A percentile compares a stretch with the other conserved stretches of the same genome.
These are phyloP conservation scores for Crypturellus undulatus DNA, from an alignment of 2,113 vertebrate species.

Conservation along the genomic window DNA sequence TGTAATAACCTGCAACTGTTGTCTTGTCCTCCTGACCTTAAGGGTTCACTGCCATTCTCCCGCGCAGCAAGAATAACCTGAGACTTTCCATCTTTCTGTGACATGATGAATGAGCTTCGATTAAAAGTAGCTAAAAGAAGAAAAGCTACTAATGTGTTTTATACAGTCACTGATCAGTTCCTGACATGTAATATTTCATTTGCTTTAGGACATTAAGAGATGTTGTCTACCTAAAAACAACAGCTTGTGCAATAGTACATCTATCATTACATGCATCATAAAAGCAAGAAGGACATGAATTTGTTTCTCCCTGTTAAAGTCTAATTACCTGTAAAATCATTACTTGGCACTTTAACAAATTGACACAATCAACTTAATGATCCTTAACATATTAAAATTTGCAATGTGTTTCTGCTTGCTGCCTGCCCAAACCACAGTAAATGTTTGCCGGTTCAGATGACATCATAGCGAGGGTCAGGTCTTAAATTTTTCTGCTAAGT, in stretches of 20 bases:
- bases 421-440: constrained; percentile 42
- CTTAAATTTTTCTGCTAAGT: constrained; percentile 41
- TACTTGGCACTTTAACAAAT: constrained; percentile 80
- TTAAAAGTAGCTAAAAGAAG: constrained; percentile 77
- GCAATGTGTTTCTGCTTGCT: constrained; percentile 57
- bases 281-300: constrained; percentile 76
- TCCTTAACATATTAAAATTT: constrained; percentile 69
- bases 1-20: constrained; percentile 69
- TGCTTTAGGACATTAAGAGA: constrained; percentile 74
- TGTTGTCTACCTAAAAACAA: constrained; percentile 76
- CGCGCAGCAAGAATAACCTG: constrained; percentile 58
- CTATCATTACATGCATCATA: constrained; percentile 75
- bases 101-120: constrained; percentile 74
- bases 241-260: constrained; percentile 68
- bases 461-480: constrained; percentile 47
- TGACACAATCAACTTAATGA: constrained; percentile 77
- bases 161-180: constrained; percentile 79
- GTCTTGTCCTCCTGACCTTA: constrained; percentile 70
- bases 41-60: constrained; percentile 67
- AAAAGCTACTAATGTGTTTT: constrained; percentile 78
- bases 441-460: constrained; percentile 56
- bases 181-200: constrained; percentile 80
- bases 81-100: constrained; percentile 71
- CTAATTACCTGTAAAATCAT: constrained; percentile 84
- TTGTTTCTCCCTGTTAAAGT: constrained; percentile 77